Evolutionary conservation across 2,888 invertebrate genomes (phyloP).

Genomic region (Drosophila anomelani): DNA sequence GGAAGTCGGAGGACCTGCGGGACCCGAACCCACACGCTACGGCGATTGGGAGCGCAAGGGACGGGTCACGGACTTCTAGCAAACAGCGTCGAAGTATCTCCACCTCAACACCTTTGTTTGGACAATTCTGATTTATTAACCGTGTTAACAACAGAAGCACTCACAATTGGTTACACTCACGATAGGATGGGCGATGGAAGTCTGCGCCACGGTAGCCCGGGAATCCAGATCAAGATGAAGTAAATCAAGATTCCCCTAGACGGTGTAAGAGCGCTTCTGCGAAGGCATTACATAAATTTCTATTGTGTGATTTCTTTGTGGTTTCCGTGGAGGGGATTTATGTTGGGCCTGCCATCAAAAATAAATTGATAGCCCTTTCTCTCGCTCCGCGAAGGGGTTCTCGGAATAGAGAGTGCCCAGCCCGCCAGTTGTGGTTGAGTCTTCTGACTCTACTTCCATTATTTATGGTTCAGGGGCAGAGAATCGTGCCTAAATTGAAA

Average conservation of each 20-base stretch:
- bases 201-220: constrained; percentile 60
- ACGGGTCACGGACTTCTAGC: constrained; percentile 95
- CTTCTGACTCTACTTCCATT: constrained; percentile 50
- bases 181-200: constrained; percentile 11
- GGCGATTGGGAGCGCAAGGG: constrained; percentile 99
- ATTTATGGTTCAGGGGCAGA: constrained; percentile 67
- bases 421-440: constrained; percentile 23
- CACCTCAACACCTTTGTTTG: constrained; percentile 29
- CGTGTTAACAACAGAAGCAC: constrained; percentile 67
- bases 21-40: constrained; percentile 99
- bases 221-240: constrained; percentile 45
- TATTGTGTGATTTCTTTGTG: constrained; percentile 65
- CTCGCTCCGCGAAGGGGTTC: constrained; percentile 61
- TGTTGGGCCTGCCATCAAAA: constrained; percentile 53
- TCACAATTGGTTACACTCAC: constrained; percentile 55
- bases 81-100: constrained; percentile 10
- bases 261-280: constrained; percentile 52
- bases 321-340: constrained; percentile 61
- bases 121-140: constrained; percentile 63
- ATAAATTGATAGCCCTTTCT: constrained; percentile 53
- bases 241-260: constrained; percentile 25
- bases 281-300: constrained; percentile 76
- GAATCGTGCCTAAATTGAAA: constrained; percentile 77
- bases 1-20: constrained; percentile 96
- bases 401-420: constrained; percentile 55